Conservation (phyloP, 2,113 vertebrate species). For the Mirounga angustirostris region DNA sequence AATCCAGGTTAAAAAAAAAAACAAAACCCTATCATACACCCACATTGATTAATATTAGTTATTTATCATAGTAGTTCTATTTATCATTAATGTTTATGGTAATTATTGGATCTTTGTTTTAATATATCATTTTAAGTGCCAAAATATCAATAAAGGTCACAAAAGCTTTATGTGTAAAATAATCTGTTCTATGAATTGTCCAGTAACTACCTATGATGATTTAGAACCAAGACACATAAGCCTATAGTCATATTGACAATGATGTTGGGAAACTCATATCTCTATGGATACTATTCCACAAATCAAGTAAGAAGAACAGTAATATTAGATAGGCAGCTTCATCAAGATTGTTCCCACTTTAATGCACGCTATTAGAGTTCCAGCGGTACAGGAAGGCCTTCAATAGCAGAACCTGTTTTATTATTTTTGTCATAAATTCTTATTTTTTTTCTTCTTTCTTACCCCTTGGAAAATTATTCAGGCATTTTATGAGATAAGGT, state of each 20-base stretch:
- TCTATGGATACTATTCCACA: background rate
- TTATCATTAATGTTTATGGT: background rate
- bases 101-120: background rate
- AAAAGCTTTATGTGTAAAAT: background rate
- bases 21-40: background rate
- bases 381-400: background rate
- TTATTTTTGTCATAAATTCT: slow-evolving; percentile 76
- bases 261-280: background rate
- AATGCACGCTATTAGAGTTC: background rate
- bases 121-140: background rate
- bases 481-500: slow-evolving; percentile 77
- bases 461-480: slow-evolving; percentile 73
- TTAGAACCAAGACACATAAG: background rate
- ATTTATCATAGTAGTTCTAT: background rate
- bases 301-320: slow-evolving; percentile 44
- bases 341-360: background rate
- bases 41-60: background rate
- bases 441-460: slow-evolving; percentile 58
- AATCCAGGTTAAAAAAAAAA: background rate
- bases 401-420: slow-evolving; percentile 43
- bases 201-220: background rate
- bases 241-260: background rate
- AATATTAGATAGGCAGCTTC: background rate
- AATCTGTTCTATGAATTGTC: background rate
- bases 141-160: background rate